These are phyloP conservation scores for Harpagifer antarcticus DNA, from an alignment of 2,797 vertebrate species.

Conservation along the genomic window DNA sequence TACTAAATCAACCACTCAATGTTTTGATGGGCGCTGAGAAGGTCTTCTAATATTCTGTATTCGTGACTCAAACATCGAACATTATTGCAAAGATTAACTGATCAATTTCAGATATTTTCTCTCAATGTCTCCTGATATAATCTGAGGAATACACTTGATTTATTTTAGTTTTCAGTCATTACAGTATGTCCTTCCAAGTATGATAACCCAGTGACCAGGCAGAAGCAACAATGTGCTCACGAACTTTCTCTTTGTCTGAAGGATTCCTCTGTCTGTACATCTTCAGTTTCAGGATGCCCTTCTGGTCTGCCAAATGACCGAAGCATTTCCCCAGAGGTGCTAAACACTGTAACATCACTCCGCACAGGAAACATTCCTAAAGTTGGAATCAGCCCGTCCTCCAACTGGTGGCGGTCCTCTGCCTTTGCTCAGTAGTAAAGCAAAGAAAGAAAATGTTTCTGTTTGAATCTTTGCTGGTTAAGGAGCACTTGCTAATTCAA, in stretches of 20 bases:
- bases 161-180: not conserved
- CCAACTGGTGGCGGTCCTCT: not conserved
- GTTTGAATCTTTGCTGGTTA: not conserved
- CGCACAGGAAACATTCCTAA: not conserved
- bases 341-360: no score
- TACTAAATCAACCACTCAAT: not conserved
- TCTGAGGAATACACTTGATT: not conserved
- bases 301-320: slow-evolving; percentile 1
- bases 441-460: not conserved
- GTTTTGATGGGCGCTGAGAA: not conserved
- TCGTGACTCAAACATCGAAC: not conserved
- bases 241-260: not conserved
- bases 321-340: not conserved
- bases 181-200: slow-evolving; percentile 7
- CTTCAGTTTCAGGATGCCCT: not conserved
- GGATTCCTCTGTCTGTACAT: slow-evolving; percentile 5
- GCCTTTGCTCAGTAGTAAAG: not conserved
- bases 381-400: not conserved
- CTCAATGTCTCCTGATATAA: not conserved
- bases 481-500: not conserved
- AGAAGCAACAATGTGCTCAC: slow-evolving; percentile 2
- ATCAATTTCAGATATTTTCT: not conserved
- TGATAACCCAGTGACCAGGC: not conserved
- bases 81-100: not conserved
- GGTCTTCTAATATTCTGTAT: not conserved